Evolutionary conservation across 1,140 invertebrate genomes (phyloP).

Genomic region (Macrocentrus cingulum): DNA sequence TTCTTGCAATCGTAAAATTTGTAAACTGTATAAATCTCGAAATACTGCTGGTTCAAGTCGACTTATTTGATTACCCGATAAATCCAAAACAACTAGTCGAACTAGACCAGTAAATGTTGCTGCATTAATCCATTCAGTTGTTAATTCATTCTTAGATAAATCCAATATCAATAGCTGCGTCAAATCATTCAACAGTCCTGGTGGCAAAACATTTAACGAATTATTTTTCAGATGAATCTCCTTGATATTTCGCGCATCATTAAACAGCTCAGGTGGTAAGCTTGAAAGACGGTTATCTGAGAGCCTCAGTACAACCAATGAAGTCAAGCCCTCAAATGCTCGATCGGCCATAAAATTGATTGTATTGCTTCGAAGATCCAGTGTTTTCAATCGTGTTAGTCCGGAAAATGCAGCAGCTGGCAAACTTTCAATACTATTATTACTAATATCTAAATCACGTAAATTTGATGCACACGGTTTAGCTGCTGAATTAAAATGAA

Average conservation of each 20-base stretch:
- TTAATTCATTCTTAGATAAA: conserved; percentile 82
- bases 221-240: conserved; percentile 85
- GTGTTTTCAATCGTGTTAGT: conserved; percentile 63
- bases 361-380: conserved; percentile 67
- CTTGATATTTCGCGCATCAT: conserved; percentile 75
- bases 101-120: conserved; percentile 83
- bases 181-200: conserved; percentile 81
- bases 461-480: conserved; percentile 70
- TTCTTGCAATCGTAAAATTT: conserved; percentile 79
- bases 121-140: conserved; percentile 83
- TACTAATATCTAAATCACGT: conserved; percentile 75
- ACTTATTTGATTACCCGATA: conserved; percentile 78
- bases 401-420: conserved; percentile 76
- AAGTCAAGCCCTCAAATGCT: conserved; percentile 76
- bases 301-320: conserved; percentile 75
- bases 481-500: conserved; percentile 71
- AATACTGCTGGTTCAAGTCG: conserved; percentile 80
- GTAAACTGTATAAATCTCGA: conserved; percentile 76
- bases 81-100: conserved; percentile 76
- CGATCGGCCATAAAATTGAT: conserved; percentile 79
- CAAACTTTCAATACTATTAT: conserved; percentile 80
- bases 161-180: conserved; percentile 80
- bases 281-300: conserved; percentile 80
- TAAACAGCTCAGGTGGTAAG: conserved; percentile 80
- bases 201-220: conserved; percentile 81